These are phyloP conservation scores for Drosophila orena DNA, from an alignment of 1,140 invertebrate genomes.

Conservation along the genomic window DNA sequence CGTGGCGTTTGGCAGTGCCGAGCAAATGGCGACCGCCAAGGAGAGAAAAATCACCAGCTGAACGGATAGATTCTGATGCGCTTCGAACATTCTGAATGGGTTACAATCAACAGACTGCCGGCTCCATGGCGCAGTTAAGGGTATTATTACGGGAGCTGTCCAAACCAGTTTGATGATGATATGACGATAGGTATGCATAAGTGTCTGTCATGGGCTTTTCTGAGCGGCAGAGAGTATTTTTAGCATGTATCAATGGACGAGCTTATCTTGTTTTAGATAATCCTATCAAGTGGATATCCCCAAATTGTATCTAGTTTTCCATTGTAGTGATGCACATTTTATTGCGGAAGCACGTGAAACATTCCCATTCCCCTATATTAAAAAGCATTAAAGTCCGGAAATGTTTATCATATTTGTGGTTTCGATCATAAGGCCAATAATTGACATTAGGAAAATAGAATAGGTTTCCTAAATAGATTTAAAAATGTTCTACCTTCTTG, in stretches of 20 bases:
- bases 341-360: background rate
- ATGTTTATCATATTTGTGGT: background rate
- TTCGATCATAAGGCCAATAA: background rate
- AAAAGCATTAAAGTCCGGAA: background rate
- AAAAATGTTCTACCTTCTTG: background rate
- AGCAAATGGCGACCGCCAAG: slow-evolving; percentile 1
- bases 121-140: slow-evolving; percentile 1
- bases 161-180: slow-evolving; percentile 40
- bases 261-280: slow-evolving; percentile 8
- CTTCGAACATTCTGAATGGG: slow-evolving; percentile 16
- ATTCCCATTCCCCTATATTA: background rate
- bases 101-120: slow-evolving; percentile 20
- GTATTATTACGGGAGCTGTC: slow-evolving; percentile 6
- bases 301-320: background rate
- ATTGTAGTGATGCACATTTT: background rate
- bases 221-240: slow-evolving; percentile 5
- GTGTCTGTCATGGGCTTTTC: slow-evolving; percentile 29
- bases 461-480: too few species aligned
- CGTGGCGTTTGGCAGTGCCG: background rate
- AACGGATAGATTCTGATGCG: slow-evolving; percentile 4
- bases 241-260: background rate
- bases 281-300: slow-evolving; percentile 4
- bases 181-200: slow-evolving; percentile 13
- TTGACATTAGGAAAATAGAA: background rate
- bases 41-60: slow-evolving; percentile 6